These are phyloP conservation scores for Drosophila paramelanica DNA, from an alignment of 2,888 invertebrate species.

Conservation along the genomic window DNA sequence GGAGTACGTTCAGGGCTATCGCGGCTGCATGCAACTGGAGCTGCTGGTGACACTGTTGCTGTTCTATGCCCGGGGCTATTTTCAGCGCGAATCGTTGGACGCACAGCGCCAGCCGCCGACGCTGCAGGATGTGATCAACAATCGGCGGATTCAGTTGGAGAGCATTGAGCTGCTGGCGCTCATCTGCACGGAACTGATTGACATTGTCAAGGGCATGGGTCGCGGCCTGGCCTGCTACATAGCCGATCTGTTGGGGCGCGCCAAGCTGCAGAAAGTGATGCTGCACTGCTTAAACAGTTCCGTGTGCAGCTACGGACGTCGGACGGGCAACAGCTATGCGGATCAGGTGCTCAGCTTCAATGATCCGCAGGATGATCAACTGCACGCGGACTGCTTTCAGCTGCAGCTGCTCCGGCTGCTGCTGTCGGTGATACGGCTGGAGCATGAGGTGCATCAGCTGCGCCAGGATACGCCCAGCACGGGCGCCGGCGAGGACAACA, in stretches of 20 bases:
- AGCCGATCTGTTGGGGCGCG: constrained; percentile 89
- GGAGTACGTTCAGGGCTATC: constrained; percentile 89
- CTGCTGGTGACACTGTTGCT: constrained; percentile 90
- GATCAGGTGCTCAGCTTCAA: constrained; percentile 91
- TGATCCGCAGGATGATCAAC: constrained; percentile 87
- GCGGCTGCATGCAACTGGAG: constrained; percentile 93
- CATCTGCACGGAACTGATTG: constrained; percentile 90
- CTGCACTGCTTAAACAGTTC: constrained; percentile 92
- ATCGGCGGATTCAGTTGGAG: constrained; percentile 91
- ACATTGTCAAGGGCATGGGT: constrained; percentile 91
- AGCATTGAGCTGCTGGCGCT: constrained; percentile 90
- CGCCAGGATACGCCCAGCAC: constrained; percentile 84
- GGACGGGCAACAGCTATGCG: constrained; percentile 87
- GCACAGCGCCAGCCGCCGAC: constrained; percentile 86
- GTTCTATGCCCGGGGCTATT: constrained; percentile 92
- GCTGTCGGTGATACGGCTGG: constrained; percentile 90
- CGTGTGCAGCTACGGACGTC: constrained; percentile 85
- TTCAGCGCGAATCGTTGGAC: constrained; percentile 81
- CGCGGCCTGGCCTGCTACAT: constrained; percentile 91
- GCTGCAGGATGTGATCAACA: constrained; percentile 89
- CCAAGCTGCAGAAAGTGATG: constrained; percentile 93
- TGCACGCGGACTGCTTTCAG: constrained; percentile 89
- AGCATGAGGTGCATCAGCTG: constrained; percentile 88
- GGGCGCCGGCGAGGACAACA: constrained; percentile 54
- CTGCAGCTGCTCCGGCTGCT: constrained; percentile 89